phyloP scores from a whole-genome alignment of 2,888 invertebrate genomes.

The Cheilosia impressa region DNA sequence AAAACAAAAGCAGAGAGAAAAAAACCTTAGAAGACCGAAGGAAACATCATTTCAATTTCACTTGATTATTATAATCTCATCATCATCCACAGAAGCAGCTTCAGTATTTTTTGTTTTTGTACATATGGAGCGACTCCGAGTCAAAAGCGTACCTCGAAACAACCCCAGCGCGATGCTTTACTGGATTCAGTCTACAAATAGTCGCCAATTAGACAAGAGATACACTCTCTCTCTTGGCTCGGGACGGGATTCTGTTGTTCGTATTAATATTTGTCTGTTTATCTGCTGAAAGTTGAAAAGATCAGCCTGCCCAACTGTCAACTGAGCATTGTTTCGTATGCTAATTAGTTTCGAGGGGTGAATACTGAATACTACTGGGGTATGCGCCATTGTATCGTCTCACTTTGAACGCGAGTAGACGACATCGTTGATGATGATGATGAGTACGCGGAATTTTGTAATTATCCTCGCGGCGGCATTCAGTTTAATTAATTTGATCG shows the following conservation, averaged over 20 bases:
- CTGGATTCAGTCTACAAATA: slow-evolving; percentile 64
- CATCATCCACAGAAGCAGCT: slow-evolving; percentile 40
- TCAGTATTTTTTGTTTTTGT: slow-evolving; percentile 38
- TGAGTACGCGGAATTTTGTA: slow-evolving; percentile 61
- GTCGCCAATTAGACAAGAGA: slow-evolving; percentile 71
- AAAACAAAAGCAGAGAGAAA: slow-evolving; percentile 21
- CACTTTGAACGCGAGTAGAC: slow-evolving; percentile 19
- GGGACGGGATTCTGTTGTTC: slow-evolving; percentile 26
- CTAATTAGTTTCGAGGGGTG: slow-evolving; percentile 68
- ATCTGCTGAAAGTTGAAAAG: slow-evolving; percentile 63
- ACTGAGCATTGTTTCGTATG: slow-evolving; percentile 20
- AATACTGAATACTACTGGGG: slow-evolving; percentile 52
- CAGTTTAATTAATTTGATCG: slow-evolving; percentile 79
- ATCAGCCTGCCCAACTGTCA: slow-evolving; percentile 41
- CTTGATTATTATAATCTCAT: slow-evolving; percentile 69
- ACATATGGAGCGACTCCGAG: neutral
- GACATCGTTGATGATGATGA: slow-evolving; percentile 40
- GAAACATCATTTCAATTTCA: slow-evolving; percentile 59
- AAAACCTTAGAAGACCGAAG: slow-evolving; percentile 30
- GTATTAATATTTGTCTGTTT: slow-evolving; percentile 19
- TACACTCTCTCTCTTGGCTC: slow-evolving; percentile 34
- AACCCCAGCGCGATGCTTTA: slow-evolving; percentile 61
- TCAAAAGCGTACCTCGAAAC: slow-evolving; percentile 53
- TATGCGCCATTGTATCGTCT: slow-evolving; percentile 55
- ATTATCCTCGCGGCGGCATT: slow-evolving; percentile 77